phyloP scores from a whole-genome alignment of 2,113 vertebrate species.

The Marmota flaviventris region DNA sequence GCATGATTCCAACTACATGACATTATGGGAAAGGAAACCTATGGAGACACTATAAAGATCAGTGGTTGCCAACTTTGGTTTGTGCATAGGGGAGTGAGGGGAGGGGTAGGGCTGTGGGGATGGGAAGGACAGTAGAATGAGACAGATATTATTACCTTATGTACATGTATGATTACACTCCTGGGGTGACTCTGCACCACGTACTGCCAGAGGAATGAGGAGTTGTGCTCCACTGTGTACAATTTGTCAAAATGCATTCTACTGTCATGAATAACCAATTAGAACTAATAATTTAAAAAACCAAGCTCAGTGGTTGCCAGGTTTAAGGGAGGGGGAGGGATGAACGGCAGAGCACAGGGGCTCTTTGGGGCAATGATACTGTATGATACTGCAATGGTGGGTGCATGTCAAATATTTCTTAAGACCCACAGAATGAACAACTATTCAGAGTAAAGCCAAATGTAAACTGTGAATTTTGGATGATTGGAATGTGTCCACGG shows the following conservation, averaged over 20 bases:
- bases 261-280: too few relatives aligned
- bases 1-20: background rate
- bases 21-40: background rate
- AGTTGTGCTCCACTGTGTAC: too few relatives aligned
- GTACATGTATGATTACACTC: too few relatives aligned
- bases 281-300: too few relatives aligned
- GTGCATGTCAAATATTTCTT: background rate
- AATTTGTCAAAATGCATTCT: too few relatives aligned
- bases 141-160: too few relatives aligned
- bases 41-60: background rate
- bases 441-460: background rate
- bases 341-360: background rate
- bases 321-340: background rate
- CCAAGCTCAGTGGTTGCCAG: background rate
- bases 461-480: background rate
- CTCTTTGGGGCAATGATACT: background rate
- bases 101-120: too few relatives aligned
- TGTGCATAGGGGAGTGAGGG: background rate
- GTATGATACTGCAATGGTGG: background rate
- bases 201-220: too few relatives aligned
- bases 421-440: background rate
- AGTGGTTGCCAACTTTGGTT: too few relatives aligned
- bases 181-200: too few relatives aligned
- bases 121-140: too few relatives aligned
- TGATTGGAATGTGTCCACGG: background rate